Conservation (phyloP, 2,113 vertebrate genomes). For the Paramormyrops kingsleyae region DNA sequence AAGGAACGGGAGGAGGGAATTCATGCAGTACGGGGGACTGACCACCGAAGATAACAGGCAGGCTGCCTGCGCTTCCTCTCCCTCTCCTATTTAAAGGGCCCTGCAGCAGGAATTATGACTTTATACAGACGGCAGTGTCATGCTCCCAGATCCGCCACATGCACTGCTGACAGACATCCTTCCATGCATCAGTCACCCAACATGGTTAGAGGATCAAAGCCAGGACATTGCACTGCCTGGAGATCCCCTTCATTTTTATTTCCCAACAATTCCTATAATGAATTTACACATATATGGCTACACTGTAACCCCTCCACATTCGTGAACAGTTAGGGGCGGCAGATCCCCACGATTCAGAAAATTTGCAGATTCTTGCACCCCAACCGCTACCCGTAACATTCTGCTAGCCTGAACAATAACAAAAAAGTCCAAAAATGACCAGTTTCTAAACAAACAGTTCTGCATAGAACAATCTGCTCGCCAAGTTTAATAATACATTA, state of each 20-base stretch:
- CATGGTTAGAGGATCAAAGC: background rate
- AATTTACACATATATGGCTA: background rate
- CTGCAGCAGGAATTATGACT: background rate
- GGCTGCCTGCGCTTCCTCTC: background rate
- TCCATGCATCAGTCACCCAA: background rate
- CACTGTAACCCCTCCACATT: background rate
- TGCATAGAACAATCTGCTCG: background rate
- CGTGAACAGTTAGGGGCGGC: background rate
- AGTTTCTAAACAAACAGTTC: no score
- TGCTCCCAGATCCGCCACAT: background rate
- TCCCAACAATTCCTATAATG: background rate
- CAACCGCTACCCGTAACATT: no score
- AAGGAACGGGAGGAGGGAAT: background rate
- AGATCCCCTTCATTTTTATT: background rate
- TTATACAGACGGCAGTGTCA: background rate
- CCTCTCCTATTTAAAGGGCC: background rate
- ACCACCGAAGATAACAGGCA: background rate
- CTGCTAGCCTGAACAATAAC: no score
- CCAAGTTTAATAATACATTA: background rate
- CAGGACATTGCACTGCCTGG: background rate
- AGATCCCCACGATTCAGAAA: no score
- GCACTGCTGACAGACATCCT: background rate
- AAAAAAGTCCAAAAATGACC: no score
- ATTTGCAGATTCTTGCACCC: no score
- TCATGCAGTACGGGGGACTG: background rate